A percentile compares a stretch with the other conserved stretches of the same genome.
These are phyloP conservation scores for Trichomycterus rosablanca DNA, from an alignment of 2,113 vertebrate genomes.

Conservation along the genomic window DNA sequence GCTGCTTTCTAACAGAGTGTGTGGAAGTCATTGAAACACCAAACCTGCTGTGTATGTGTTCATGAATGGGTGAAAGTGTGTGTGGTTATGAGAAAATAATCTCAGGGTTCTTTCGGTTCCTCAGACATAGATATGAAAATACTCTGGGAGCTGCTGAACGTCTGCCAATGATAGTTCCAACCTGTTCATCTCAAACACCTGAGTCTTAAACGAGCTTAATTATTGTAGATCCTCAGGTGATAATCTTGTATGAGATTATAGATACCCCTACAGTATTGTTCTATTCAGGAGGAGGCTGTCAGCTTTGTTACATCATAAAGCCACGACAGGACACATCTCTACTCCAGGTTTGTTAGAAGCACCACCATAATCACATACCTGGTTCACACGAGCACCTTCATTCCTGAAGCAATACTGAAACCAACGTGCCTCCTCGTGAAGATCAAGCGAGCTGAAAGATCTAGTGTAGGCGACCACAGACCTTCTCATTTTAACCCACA, in stretches of 20 bases:
- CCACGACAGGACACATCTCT: too few relatives aligned
- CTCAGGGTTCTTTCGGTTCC: conserved; percentile 64
- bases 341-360: too few relatives aligned
- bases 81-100: conserved; percentile 30
- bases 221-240: too few relatives aligned
- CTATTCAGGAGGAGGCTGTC: too few relatives aligned
- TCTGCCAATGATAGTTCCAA: not conserved
- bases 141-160: conserved; percentile 3
- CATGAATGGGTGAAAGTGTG: not conserved
- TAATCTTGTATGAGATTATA: too few relatives aligned
- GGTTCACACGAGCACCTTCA: too few relatives aligned
- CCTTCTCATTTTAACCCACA: too few relatives aligned
- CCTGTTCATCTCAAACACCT: not conserved
- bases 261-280: too few relatives aligned
- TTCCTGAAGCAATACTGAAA: conserved; percentile 33
- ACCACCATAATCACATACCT: too few relatives aligned
- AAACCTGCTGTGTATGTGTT: not conserved
- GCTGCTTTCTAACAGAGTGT: too few relatives aligned
- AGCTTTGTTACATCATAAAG: too few relatives aligned
- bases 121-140: conserved; percentile 20
- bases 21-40: conserved; percentile 21
- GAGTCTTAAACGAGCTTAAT: too few relatives aligned
- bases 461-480: not conserved
- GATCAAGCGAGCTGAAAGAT: not conserved
- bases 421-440: conserved; percentile 30